phyloP scores from a whole-genome alignment of 2,888 invertebrate species.

The Phytoseiulus persimilis region DNA sequence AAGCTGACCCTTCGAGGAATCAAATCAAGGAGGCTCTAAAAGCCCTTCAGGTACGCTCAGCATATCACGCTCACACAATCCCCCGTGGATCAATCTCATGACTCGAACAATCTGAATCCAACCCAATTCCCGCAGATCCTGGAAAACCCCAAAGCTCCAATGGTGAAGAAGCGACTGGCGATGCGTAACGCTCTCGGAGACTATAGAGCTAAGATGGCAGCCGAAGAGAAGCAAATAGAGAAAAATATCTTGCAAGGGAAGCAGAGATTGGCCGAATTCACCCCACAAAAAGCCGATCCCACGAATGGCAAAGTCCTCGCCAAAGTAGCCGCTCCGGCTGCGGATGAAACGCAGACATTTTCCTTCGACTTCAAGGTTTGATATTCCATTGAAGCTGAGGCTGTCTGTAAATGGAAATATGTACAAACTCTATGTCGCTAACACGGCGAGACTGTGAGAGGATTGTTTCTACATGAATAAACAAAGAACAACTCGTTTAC shows the following conservation, averaged over 20 bases:
- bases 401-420: not conserved
- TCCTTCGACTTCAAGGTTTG: not conserved
- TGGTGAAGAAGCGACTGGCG: not conserved
- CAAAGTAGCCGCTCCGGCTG: not conserved
- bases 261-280: slow-evolving; percentile 9
- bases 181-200: slow-evolving; percentile 31
- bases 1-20: not conserved
- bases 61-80: no score
- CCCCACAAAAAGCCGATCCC: not conserved
- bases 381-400: not conserved
- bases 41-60: not conserved
- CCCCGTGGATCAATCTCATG: not conserved
- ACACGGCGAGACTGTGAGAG: not conserved
- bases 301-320: not conserved
- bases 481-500: not conserved
- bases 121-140: not conserved
- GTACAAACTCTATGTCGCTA: not conserved
- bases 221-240: not conserved
- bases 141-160: slow-evolving; percentile 11
- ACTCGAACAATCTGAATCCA: not conserved
- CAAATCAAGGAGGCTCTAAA: not conserved
- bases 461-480: not conserved
- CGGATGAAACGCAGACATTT: not conserved
- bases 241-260: not conserved
- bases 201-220: slow-evolving; percentile 24